These are phyloP conservation scores for Syrrhaptes paradoxus DNA, from an alignment of 2,113 vertebrate species.

Conservation along the genomic window DNA sequence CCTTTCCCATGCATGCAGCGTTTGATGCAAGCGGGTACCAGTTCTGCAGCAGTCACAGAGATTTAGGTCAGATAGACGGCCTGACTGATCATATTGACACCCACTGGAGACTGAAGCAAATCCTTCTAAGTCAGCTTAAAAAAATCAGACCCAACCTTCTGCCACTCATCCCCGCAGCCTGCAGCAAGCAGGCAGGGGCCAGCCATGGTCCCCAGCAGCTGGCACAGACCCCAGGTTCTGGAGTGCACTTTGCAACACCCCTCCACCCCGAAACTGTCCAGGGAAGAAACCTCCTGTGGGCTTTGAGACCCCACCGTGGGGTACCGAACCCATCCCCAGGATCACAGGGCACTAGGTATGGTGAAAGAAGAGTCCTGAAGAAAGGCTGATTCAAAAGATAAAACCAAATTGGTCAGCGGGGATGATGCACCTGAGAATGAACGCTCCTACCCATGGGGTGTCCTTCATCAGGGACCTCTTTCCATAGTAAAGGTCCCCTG, in stretches of 20 bases:
- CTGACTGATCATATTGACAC: neutral
- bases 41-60: neutral
- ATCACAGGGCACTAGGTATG: fast-evolving
- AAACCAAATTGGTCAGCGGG: neutral
- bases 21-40: neutral
- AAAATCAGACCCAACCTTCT: neutral
- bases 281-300: neutral
- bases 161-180: neutral
- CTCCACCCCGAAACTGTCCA: neutral
- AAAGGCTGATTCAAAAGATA: neutral
- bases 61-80: neutral
- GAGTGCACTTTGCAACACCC: neutral
- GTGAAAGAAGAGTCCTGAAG: neutral
- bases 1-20: neutral
- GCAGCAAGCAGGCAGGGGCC: neutral
- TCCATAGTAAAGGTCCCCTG: neutral
- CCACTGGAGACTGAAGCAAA: neutral
- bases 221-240: neutral
- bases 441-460: fast-evolving
- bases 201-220: fast-evolving
- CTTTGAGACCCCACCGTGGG: neutral
- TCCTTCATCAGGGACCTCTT: neutral
- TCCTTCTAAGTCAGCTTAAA: neutral
- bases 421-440: neutral
- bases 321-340: neutral